Evolutionary conservation across 2,888 invertebrate genomes (phyloP).

Genomic region (Agapostemon virescens): DNA sequence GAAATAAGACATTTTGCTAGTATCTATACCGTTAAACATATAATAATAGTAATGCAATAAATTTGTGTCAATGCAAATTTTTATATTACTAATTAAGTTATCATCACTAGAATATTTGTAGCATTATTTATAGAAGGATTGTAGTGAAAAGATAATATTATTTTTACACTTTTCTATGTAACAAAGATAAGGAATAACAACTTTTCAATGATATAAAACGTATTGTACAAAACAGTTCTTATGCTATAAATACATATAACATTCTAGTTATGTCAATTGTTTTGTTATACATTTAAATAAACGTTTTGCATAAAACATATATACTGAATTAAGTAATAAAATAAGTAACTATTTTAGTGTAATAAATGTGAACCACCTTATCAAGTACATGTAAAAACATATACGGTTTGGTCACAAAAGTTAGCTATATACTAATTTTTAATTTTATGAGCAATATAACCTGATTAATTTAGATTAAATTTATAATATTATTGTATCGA

Average conservation of each 20-base stretch:
- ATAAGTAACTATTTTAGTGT: constrained; percentile 25
- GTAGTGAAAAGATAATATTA: constrained; percentile 19
- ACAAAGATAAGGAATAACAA: constrained; percentile 16
- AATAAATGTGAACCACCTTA: constrained; percentile 38
- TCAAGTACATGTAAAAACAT: constrained; percentile 40
- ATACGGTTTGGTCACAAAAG: constrained; percentile 39
- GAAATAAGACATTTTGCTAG: background rate
- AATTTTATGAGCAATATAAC: constrained; percentile 65
- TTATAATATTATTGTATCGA: constrained; percentile 79
- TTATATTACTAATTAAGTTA: background rate
- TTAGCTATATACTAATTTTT: constrained; percentile 54
- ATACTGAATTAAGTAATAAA: constrained; percentile 12
- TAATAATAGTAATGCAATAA: background rate
- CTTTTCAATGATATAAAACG: constrained; percentile 17
- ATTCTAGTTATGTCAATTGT: constrained; percentile 21
- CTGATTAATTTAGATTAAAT: constrained; percentile 67
- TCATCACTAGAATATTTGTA: constrained; percentile 10
- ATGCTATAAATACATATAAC: constrained; percentile 4
- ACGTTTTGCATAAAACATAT: constrained; percentile 53
- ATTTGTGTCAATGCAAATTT: constrained; percentile 2
- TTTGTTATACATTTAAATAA: constrained; percentile 45
- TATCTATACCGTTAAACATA: constrained; percentile 13
- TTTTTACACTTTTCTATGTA: constrained; percentile 13
- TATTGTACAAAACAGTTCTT: constrained; percentile 32
- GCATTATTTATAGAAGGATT: background rate